Evolutionary conservation across 2,113 vertebrate genomes (phyloP), one percentile per base, ranked within the genome.

Genomic region (Nanorana parkeri): DNA sequence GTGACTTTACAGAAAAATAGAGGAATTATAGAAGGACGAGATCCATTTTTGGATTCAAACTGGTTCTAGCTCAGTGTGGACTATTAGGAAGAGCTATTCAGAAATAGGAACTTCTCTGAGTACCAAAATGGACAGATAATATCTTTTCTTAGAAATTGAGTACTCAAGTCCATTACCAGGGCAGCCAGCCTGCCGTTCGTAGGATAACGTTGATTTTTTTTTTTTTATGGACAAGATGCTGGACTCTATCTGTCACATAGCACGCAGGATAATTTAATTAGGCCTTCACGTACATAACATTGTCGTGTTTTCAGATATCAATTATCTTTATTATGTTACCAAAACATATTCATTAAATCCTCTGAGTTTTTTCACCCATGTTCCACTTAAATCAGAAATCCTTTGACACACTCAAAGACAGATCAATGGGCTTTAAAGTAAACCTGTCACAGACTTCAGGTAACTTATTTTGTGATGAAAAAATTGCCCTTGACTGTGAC

Each of bases 81-180:
- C 41, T 47, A 47, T 13, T 47, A 47, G 41, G 13, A 47, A 13
- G 41, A 47, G 41, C 41, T 47, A 47, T 47, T 47, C 11, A 47
- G 41, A 47, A 47, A 47, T 47, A 47, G 41, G 10, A 47, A 47
- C 41, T 13, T 47, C 47, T 36, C 2, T 20, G 20, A 73, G 23
- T 19, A 26, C 3, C 24, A 17, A 72, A 72, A 54, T 24, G 26
- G 68, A 54, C 41, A 32, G 72, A 76, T 76, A 76, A 58, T 29
- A 26, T 76, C 55, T 74, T 60, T 61, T 76, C 55, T 16, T 41
- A 36, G 73, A 76, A 61, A 76, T 63, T 13, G 8, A 21, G 56
- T 16, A 36, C 56, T 76, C 17, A 17, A 63, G 73, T 76, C 73
- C 56, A 76, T 76, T 76, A 61, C 55, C 36, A 16, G 32, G 17